A percentile compares a stretch with the other conserved stretches of the same genome.
Evolutionary conservation across 1,140 invertebrate species (phyloP).

Genomic region (Lycorma delicatula): DNA sequence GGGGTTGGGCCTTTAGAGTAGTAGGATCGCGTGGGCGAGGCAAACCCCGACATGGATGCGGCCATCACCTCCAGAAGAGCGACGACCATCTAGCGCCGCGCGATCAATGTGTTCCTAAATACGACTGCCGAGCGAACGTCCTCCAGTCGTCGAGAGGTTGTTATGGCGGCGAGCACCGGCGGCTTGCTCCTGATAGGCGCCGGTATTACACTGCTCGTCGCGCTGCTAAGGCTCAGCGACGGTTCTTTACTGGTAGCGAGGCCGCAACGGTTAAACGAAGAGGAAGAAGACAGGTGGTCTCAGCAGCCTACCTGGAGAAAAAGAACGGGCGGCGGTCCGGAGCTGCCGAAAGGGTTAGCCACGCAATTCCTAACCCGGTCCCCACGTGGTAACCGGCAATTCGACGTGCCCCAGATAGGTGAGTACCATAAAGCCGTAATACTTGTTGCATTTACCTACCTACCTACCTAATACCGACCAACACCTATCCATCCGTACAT

Average conservation of each 20-base stretch:
- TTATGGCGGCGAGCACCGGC: not conserved
- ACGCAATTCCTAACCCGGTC: conserved; percentile 15
- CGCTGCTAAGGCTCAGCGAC: not conserved
- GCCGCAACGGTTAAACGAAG: not conserved
- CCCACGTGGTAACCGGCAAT: conserved; percentile 15
- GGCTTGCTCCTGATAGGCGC: not conserved
- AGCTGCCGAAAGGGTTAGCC: not conserved
- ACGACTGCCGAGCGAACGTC: too few relatives aligned
- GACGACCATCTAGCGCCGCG: too few relatives aligned
- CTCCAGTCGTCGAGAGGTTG: too few relatives aligned
- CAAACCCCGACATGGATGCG: too few relatives aligned
- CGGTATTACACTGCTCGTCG: not conserved
- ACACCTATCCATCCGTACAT: too few relatives aligned
- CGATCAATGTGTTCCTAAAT: too few relatives aligned
- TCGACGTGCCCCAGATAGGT: conserved; percentile 24
- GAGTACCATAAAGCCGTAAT: conserved; percentile 7
- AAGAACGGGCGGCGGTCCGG: not conserved
- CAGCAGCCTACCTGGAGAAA: not conserved
- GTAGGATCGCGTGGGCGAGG: too few relatives aligned
- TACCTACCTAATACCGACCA: too few relatives aligned
- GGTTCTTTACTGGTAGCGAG: not conserved
- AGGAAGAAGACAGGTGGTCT: not conserved
- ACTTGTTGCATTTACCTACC: conserved; percentile 8
- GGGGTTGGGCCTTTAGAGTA: too few relatives aligned
- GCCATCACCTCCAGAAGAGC: too few relatives aligned